Base-by-base conservation (phyloP, 92 coral and sea anemone species). In the Phenganax subtilis region DNA sequence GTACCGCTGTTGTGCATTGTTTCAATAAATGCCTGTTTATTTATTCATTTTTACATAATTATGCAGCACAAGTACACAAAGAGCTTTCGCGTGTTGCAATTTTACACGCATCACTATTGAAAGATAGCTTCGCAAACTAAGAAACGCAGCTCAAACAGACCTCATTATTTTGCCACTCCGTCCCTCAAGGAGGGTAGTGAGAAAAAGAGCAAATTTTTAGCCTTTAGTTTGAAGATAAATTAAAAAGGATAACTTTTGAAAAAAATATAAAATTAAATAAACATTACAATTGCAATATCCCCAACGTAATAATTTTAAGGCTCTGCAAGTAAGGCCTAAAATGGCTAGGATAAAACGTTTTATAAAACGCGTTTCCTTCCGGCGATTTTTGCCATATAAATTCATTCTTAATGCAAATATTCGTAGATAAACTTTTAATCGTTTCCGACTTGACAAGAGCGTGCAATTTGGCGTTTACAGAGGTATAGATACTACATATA, bases 41-140 rank as follows among this genome's bases (percentile, higher is more conserved):
- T 68, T 59, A 76, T 57, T 76, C 58, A 76, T 76, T 57, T 59
- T 70, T 20, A 20, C 57, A 28, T 76, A 76, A 58, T 58, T 76
- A 76, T 76, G 69, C 59, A 76, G n/a, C n/a, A 44, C 66, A 29
- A 27, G 8, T 51, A 76, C 17, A 76, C 81, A 76, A 76, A 76
- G 70, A 47, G 16, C 11, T 68, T 59, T 76, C 55, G 8, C 55
- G 12, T 59, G 60, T 7, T 57, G 20, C 16, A 58, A 76, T 58
- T 76, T 68, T 30, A 67, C 11, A 68, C 29, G 29, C 47, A 68
- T 30, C 31, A 68, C 47, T 64, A 12, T 37, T 37, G 25, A 20
- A 37, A 37, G 47, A 1, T 37, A 37, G 47, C 47, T 37, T 2
- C 47, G 5, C 47, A 37, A 2, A 37, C 47, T 2, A 37, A 37